These are phyloP conservation scores for Sabellastarte sp. DNA, from an alignment of 2,888 invertebrate genomes.

Conservation along the genomic window DNA sequence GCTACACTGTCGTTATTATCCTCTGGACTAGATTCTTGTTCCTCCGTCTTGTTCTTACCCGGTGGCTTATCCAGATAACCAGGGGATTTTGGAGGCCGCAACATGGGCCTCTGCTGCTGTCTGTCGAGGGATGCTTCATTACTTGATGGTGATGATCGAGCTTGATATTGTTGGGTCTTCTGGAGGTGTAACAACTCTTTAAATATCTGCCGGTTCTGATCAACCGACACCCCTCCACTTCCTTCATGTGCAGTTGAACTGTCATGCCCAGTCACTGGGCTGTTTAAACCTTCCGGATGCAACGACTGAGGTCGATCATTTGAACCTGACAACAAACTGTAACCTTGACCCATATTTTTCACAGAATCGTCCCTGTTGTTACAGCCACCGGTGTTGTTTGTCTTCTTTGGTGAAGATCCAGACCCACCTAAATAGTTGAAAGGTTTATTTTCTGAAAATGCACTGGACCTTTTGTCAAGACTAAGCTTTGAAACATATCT, in stretches of 20 bases:
- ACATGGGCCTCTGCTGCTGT: not conserved
- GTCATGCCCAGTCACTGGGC: not conserved
- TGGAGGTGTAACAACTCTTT: too few relatives aligned
- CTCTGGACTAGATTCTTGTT: not conserved
- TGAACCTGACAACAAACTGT: constrained; percentile 14
- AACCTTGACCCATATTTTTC: constrained; percentile 23
- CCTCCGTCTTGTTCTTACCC: not conserved
- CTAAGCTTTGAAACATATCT: too few relatives aligned
- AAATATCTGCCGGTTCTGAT: not conserved
- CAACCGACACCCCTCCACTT: not conserved
- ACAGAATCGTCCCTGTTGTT: too few relatives aligned
- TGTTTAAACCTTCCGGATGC: not conserved
- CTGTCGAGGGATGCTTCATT: not conserved
- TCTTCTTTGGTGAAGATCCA: too few relatives aligned
- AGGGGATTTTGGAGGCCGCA: not conserved
- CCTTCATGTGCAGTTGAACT: not conserved
- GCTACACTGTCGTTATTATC: not conserved
- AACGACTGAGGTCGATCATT: constrained; percentile 1
- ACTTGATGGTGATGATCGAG: too few relatives aligned
- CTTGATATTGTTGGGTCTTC: not conserved
- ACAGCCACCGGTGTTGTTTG: too few relatives aligned
- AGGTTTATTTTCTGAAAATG: too few relatives aligned
- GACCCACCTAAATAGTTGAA: too few relatives aligned
- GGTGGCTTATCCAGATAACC: not conserved
- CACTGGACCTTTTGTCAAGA: too few relatives aligned